Conservation (phyloP, 1,140 invertebrate genomes). For the Drosophila suzukii region DNA sequence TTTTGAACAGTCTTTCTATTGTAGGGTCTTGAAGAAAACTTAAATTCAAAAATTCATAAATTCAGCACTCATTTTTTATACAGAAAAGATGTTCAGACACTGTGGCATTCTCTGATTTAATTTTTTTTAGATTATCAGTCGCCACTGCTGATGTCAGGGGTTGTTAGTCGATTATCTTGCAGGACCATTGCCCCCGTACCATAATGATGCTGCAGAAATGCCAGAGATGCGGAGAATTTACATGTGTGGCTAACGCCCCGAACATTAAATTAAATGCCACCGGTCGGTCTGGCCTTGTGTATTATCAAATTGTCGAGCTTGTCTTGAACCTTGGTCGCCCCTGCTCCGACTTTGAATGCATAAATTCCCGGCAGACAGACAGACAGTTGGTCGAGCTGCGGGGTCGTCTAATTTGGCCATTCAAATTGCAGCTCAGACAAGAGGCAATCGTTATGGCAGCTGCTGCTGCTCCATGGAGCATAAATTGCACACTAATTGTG, state of each 20-base stretch:
- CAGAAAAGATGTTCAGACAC: conserved; percentile 32
- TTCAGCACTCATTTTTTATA: neutral
- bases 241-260: conserved; percentile 61
- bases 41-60: too few species aligned
- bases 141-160: conserved; percentile 29
- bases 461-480: conserved; percentile 59
- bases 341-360: conserved; percentile 50
- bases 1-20: too few species aligned
- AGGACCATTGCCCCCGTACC: conserved; percentile 7
- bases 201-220: conserved; percentile 50
- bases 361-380: conserved; percentile 45
- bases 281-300: conserved; percentile 36
- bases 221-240: conserved; percentile 52
- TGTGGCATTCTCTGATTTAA: conserved; percentile 35
- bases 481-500: conserved; percentile 82
- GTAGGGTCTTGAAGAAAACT: too few species aligned
- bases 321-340: conserved; percentile 12
- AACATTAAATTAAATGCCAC: conserved; percentile 68
- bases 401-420: conserved; percentile 66
- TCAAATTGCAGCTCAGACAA: conserved; percentile 72
- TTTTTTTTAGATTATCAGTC: conserved; percentile 62
- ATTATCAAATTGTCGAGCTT: conserved; percentile 54
- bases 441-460: conserved; percentile 56
- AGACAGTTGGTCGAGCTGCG: conserved; percentile 15
- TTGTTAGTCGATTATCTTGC: conserved; percentile 14